A percentile compares a stretch with the other conserved stretches of the same genome.
Conservation (phyloP, 2,113 vertebrate species). For the Aleadryas rufinucha region DNA sequence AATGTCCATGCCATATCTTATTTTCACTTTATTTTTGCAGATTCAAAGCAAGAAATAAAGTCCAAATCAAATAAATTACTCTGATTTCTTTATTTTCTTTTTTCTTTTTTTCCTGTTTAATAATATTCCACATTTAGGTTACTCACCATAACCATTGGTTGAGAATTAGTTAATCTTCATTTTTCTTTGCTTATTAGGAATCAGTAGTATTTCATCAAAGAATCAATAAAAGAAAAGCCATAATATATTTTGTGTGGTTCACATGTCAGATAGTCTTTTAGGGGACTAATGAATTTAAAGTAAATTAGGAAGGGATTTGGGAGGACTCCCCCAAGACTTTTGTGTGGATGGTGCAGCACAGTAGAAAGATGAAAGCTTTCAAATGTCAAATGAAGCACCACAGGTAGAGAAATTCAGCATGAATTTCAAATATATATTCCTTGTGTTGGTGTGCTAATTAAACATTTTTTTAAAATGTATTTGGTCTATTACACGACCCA, state of each 20-base stretch:
- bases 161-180: not conserved
- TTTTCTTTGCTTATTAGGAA: not conserved
- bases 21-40: not conserved
- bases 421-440: slow-evolving; percentile 32
- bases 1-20: not conserved
- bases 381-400: slow-evolving; percentile 16
- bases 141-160: not conserved
- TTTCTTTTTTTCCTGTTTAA: not conserved
- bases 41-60: not conserved
- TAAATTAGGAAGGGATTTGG: not conserved
- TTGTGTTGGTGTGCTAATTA: not conserved
- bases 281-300: not conserved
- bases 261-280: not conserved
- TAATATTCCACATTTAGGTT: not conserved
- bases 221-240: not conserved
- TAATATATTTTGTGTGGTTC: not conserved
- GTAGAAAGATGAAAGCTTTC: slow-evolving; percentile 3
- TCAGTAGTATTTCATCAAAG: not conserved
- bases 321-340: not conserved
- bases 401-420: not conserved
- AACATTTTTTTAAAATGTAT: not conserved
- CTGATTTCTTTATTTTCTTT: not conserved
- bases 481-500: not conserved
- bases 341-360: not conserved
- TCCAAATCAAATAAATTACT: not conserved